Conservation (phyloP, 2,888 invertebrate genomes). For the Dasypolia templi region DNA sequence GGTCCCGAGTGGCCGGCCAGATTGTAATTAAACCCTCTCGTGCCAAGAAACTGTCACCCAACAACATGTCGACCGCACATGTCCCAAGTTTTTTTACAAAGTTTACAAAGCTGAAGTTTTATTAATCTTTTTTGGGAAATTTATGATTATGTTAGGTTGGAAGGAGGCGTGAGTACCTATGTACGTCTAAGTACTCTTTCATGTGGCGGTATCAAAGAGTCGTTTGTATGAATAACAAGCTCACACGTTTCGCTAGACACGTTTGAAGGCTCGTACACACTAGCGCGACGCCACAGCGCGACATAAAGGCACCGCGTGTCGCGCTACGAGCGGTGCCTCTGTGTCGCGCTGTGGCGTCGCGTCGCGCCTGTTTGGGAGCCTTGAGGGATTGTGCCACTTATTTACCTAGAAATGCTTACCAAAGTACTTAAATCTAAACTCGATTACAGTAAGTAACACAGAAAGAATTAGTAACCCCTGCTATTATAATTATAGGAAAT, state of each 20-base stretch:
- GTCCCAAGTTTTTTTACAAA: constrained; percentile 54
- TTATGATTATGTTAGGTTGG: constrained; percentile 34
- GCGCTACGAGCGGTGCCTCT: too few relatives aligned
- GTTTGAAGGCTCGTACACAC: too few relatives aligned
- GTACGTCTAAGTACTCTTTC: constrained; percentile 23
- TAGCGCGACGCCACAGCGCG: too few relatives aligned
- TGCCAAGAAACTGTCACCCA: constrained; percentile 70
- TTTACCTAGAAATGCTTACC: not conserved
- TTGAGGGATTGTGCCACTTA: not conserved
- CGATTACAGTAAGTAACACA: not conserved
- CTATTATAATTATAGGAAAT: not conserved
- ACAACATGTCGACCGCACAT: constrained; percentile 66
- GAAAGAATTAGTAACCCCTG: not conserved
- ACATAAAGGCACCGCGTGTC: too few relatives aligned
- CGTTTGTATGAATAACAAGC: constrained; percentile 22
- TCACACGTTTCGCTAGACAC: not conserved
- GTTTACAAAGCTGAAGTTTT: constrained; percentile 55
- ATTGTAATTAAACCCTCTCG: constrained; percentile 69
- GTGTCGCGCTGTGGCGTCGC: too few relatives aligned
- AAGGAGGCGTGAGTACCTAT: constrained; percentile 3
- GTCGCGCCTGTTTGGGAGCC: too few relatives aligned
- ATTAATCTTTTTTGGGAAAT: constrained; percentile 25
- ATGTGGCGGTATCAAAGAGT: constrained; percentile 33
- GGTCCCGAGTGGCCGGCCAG: constrained; percentile 66
- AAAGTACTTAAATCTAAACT: not conserved